Percentiles rank a stretch among this genome's conserved stretches.
phyloP scores from a whole-genome alignment of 2,113 vertebrate species.

The Nansenia antarctica region DNA sequence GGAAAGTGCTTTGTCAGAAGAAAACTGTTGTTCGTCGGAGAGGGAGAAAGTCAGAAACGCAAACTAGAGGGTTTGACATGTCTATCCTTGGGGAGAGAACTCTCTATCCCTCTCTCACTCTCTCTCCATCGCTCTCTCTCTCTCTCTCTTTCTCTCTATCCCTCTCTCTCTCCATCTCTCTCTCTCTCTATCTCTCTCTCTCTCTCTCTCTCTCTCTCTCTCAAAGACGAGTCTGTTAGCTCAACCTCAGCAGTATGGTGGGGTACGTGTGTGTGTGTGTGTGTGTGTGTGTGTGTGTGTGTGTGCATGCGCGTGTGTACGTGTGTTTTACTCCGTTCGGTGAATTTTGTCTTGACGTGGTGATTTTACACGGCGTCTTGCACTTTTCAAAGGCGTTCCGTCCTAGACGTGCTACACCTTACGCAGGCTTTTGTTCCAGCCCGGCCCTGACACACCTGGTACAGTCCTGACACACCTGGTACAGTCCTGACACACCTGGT shows the following conservation, averaged over 20 bases:
- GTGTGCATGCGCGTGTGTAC: too few relatives aligned
- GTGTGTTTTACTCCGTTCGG: neutral
- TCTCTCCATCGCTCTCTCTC: neutral
- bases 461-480: too few relatives aligned
- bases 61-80: conserved; percentile 69
- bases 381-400: conserved; percentile 1
- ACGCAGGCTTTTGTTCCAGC: too few relatives aligned
- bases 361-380: conserved; percentile 13
- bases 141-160: conserved; percentile 29
- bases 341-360: conserved; percentile 18
- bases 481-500: too few relatives aligned
- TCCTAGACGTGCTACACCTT: too few relatives aligned
- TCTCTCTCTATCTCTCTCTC: conserved; percentile 14
- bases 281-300: too few relatives aligned
- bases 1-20: conserved; percentile 72
- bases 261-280: too few relatives aligned
- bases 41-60: conserved; percentile 65
- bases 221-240: too few relatives aligned
- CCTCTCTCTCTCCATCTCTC: conserved; percentile 20
- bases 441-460: too few relatives aligned
- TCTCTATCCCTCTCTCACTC: neutral
- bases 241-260: too few relatives aligned
- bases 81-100: conserved; percentile 56
- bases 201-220: conserved; percentile 13
- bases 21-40: conserved; percentile 58